Percentiles rank a stretch among this genome's conserved stretches.
Evolutionary conservation across 2,888 invertebrate genomes (phyloP).

Genomic region (Bursaphelenchus okinawaensis): DNA sequence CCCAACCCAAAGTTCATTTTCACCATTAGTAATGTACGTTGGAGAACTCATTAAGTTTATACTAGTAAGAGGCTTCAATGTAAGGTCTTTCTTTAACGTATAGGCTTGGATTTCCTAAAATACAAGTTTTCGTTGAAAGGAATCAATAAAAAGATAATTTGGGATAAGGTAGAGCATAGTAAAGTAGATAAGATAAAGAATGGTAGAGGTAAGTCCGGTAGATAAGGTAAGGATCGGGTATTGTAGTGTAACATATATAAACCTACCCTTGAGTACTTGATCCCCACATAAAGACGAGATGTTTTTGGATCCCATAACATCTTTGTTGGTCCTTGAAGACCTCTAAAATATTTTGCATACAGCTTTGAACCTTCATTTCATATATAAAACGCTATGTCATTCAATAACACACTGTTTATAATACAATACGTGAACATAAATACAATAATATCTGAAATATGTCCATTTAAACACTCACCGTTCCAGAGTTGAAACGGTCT

Average conservation of each 20-base stretch:
- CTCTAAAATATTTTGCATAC: slow-evolving; percentile 14
- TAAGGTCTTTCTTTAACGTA: background rate
- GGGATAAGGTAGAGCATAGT: too few relatives aligned
- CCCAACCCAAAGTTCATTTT: slow-evolving; percentile 37
- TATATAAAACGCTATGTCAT: too few relatives aligned
- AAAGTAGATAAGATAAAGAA: too few relatives aligned
- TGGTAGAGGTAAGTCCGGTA: too few relatives aligned
- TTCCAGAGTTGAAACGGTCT: slow-evolving; percentile 24
- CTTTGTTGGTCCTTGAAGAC: slow-evolving; percentile 37
- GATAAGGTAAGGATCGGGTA: too few relatives aligned
- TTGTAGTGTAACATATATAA: too few relatives aligned
- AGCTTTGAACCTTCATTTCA: too few relatives aligned
- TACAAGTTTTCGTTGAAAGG: too few relatives aligned
- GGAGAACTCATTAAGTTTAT: background rate
- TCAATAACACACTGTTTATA: too few relatives aligned
- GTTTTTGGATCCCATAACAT: slow-evolving; percentile 36
- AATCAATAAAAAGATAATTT: slow-evolving; percentile 21
- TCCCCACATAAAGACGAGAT: background rate
- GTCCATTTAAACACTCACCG: slow-evolving; percentile 1
- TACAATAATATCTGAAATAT: too few relatives aligned
- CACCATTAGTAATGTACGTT: background rate
- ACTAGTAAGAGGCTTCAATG: background rate
- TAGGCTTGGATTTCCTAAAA: background rate
- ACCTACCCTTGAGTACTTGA: background rate
- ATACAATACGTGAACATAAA: too few relatives aligned